phyloP scores from a whole-genome alignment of 2,113 vertebrate genomes.

The Anseranas semipalmata region DNA sequence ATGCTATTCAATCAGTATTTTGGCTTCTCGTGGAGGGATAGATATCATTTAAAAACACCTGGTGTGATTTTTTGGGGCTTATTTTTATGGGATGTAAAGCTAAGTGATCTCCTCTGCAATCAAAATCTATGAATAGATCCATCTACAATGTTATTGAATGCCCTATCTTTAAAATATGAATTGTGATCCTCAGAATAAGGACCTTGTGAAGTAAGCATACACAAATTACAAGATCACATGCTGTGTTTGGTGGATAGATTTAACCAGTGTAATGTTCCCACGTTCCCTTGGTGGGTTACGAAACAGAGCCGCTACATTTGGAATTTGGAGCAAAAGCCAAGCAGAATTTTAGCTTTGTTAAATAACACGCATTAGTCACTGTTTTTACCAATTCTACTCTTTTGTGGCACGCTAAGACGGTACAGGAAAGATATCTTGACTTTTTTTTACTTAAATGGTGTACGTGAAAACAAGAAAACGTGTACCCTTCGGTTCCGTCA shows the following conservation, averaged over 20 bases:
- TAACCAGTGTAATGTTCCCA: background rate
- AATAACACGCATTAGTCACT: slow-evolving; percentile 8
- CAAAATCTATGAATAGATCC: background rate
- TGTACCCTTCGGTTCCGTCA: background rate
- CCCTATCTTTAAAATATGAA: background rate
- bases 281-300: background rate
- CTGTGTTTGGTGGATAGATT: background rate
- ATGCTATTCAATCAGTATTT: background rate
- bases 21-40: background rate
- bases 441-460: background rate
- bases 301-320: background rate
- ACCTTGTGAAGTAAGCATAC: background rate
- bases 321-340: background rate
- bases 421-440: background rate
- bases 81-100: background rate
- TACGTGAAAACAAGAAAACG: slow-evolving; percentile 23
- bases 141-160: background rate
- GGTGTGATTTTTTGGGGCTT: background rate
- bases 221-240: background rate
- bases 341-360: slow-evolving; percentile 15
- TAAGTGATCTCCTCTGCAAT: background rate
- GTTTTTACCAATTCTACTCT: background rate
- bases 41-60: background rate
- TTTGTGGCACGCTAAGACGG: background rate
- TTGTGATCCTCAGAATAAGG: background rate